Evolutionary conservation across 2,888 invertebrate genomes (phyloP), one percentile per base, ranked within the genome.

Genomic region (Periphyllus acericola): DNA sequence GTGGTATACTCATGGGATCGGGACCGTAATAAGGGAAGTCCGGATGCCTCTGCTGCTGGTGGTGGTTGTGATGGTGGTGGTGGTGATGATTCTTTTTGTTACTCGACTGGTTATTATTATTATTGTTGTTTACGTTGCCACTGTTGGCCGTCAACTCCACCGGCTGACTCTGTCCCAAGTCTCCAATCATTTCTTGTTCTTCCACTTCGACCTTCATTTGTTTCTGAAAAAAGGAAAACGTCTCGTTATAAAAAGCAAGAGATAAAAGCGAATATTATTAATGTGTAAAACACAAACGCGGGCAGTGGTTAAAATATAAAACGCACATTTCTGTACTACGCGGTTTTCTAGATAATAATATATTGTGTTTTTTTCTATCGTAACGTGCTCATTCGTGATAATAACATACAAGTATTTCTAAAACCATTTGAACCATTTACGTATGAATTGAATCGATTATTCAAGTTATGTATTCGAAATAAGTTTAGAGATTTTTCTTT

Each of bases 1-100:
- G 89, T n/a, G 89, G 89, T 86, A 89, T 85, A 52, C 89, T 89
- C 81, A 89, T 89, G 86, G 89, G 86, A 90, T 32, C 91, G 90
- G 0, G 74, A 34, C 87, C 87, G 74, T 87, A 87, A 87, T 80
- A 87, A 66, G 87, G 91, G 91, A 90, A 92, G 92, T 86, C 91
- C 91, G 60, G 92, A 90, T 66, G 91, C 90, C 68, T 92, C 91
- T 89, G 86, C 14, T 83, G 89, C 36, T 89, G 89, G 17, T 86
- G 84, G 25, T 89, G 87, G 14, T 85, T 76, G 29, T 82, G 79
- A 36, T 81, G 76, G 52, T 84, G 75, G n/a, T 78, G 88, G 66
- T 89, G 87, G 36, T 87, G 80, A 52, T 88, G 79, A 29, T 87
- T 87, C n/a, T 87, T 87, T 80, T 87, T 80, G 72, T 81, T 87